Percentiles rank a stretch among this genome's conserved stretches.
Conservation (phyloP, 2,797 vertebrate species). For the Morus bassanus region DNA sequence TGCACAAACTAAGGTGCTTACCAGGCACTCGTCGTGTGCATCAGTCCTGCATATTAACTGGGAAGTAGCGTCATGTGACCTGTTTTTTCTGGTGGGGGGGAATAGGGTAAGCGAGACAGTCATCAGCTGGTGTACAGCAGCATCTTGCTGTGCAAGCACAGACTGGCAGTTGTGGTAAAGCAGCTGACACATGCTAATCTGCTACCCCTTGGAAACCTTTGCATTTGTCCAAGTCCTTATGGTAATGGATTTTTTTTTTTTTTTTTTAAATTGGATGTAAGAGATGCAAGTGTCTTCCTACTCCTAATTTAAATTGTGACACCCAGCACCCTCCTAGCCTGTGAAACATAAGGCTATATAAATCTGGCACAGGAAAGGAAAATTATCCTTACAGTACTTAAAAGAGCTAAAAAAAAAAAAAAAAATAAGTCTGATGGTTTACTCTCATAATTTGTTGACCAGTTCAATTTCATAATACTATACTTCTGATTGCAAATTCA, state of each 20-base stretch:
- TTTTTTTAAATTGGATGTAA: not conserved
- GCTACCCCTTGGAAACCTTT: not conserved
- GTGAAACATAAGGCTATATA: not conserved
- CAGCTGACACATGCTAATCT: not conserved
- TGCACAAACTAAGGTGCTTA: not conserved
- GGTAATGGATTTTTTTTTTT: not conserved
- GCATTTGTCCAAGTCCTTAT: not conserved
- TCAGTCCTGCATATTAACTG: not conserved
- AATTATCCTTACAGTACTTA: not conserved
- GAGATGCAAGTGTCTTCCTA: not conserved
- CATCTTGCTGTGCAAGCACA: not conserved
- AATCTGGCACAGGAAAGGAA: not conserved
- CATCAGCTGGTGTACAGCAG: not conserved
- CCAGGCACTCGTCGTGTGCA: accelerated
- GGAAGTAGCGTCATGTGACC: not conserved
- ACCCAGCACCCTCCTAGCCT: not conserved
- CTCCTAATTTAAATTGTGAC: not conserved
- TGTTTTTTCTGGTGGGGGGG: too few relatives aligned
- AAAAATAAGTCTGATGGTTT: not conserved
- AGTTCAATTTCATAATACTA: not conserved
- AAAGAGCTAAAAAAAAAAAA: not conserved
- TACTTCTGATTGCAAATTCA: not conserved
- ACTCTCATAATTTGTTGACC: not conserved
- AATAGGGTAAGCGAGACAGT: accelerated
- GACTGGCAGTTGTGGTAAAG: too few relatives aligned